Percentiles rank a stretch among this genome's conserved stretches.
Conservation (phyloP, 2,888 invertebrate genomes). For the Ceramica pisi region DNA sequence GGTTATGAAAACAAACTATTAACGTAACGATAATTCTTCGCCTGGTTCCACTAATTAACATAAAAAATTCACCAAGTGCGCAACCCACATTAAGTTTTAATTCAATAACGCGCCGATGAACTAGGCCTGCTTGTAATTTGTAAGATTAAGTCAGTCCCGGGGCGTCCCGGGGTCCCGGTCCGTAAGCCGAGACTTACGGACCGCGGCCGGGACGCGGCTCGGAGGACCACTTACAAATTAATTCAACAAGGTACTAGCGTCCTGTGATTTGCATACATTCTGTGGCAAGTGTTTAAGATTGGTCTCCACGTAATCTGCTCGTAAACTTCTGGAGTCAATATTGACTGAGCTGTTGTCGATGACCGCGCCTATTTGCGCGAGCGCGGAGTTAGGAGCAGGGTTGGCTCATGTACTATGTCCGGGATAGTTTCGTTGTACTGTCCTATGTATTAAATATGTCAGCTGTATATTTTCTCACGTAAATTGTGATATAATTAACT, state of each 20-base stretch:
- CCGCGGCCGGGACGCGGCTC: slow-evolving; percentile 56
- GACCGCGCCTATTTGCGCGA: slow-evolving; percentile 35
- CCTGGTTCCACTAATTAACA: slow-evolving; percentile 42
- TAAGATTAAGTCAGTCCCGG: slow-evolving; percentile 68
- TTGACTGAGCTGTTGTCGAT: slow-evolving; percentile 54
- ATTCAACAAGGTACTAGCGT: slow-evolving; percentile 69
- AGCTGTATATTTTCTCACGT: slow-evolving; percentile 38
- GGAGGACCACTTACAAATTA: slow-evolving; percentile 71
- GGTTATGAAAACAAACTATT: slow-evolving; percentile 46
- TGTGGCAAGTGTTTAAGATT: slow-evolving; percentile 62
- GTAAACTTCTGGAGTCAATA: slow-evolving; percentile 58
- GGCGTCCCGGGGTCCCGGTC: slow-evolving; percentile 44
- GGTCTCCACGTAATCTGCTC: slow-evolving; percentile 56
- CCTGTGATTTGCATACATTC: slow-evolving; percentile 70
- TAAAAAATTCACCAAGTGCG: slow-evolving; percentile 61
- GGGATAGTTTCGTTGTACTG: background rate
- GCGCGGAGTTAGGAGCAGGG: slow-evolving; percentile 4
- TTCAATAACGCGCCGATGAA: slow-evolving; percentile 71
- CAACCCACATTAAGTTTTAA: slow-evolving; percentile 68
- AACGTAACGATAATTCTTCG: slow-evolving; percentile 42
- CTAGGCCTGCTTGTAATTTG: slow-evolving; percentile 70
- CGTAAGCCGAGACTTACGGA: slow-evolving; percentile 66
- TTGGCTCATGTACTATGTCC: slow-evolving; percentile 15
- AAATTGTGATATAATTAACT: slow-evolving; percentile 47
- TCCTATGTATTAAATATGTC: slow-evolving; percentile 5